phyloP scores from a whole-genome alignment of 1,140 invertebrate species.

The Choristoneura fumiferana region DNA sequence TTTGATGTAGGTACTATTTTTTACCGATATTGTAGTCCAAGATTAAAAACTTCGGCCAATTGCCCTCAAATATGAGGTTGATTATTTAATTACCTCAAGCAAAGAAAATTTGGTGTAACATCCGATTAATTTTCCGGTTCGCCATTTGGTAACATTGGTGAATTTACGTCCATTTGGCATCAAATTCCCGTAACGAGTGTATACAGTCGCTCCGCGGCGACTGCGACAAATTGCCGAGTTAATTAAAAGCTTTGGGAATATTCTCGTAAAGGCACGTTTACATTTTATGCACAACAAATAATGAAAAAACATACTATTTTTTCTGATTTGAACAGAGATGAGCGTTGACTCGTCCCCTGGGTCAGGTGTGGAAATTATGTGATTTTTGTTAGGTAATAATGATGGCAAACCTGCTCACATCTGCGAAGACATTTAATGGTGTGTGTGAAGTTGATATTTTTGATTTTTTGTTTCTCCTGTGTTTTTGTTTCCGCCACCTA shows the following conservation, averaged over 20 bases:
- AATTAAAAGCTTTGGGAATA: conserved; percentile 17
- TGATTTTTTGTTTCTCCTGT: too few relatives aligned
- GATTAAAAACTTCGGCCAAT: too few relatives aligned
- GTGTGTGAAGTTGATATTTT: too few relatives aligned
- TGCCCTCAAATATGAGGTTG: too few relatives aligned
- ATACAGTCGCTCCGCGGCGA: neutral
- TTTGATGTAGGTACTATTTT: too few relatives aligned
- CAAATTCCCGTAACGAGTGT: conserved; percentile 10
- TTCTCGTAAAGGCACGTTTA: conserved; percentile 5
- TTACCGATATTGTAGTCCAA: too few relatives aligned
- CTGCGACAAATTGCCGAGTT: conserved; percentile 8
- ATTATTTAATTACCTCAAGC: too few relatives aligned
- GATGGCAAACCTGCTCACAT: neutral
- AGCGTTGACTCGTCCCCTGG: neutral
- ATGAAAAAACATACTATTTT: neutral
- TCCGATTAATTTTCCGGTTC: too few relatives aligned
- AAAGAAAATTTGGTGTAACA: too few relatives aligned
- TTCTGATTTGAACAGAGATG: too few relatives aligned
- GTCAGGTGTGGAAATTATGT: neutral
- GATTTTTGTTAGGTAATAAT: neutral
- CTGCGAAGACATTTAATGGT: too few relatives aligned
- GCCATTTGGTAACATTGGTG: neutral
- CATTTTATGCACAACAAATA: neutral
- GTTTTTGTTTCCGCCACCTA: too few relatives aligned
- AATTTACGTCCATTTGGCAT: conserved; percentile 7